Evolutionary conservation across 2,797 vertebrate genomes (phyloP), one percentile per base, ranked within the genome.

Genomic region (Melopsittacus undulatus): DNA sequence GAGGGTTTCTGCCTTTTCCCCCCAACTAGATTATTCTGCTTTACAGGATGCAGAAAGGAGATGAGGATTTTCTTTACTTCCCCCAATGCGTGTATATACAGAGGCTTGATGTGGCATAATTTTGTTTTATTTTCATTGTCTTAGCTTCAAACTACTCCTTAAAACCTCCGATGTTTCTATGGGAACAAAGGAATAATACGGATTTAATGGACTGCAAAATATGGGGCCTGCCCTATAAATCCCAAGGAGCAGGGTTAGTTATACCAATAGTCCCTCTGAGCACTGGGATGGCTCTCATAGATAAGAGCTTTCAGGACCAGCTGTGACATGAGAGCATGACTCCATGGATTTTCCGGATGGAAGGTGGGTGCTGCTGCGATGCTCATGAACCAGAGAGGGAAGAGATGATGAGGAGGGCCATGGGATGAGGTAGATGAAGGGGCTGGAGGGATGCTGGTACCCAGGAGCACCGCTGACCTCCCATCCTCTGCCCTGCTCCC

Each of bases 261-360:
- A 4, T 26, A 4, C 2, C 56, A 4, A 0, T 0, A 14, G 32
- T 23, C 21, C 21, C 45, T 36, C 8, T 10, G 56, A 46, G 18
- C 1, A 1, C 36, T 4, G n/a, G 4, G 22, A 9, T 38, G 13
- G 6, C 52, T 84, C 24, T 42, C 45, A 12, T 0, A 22, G 59
- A 6, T 10, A 6, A 16, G 23, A 30, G 76, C 26, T 54, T 13
- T 12, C 24, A 21, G 57, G 46, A 23, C 12, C 2, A 29, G 38
- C 11, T 32, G 30, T 0, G 23, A 0, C n/a, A 3, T 0, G 1
- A 5, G 29, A 5, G 38, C 18, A 26, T 2, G 43, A 4, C 42
- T 2, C 22, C 2, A 0, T 1, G 76, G 81, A 49, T 16, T 26
- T 21, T 54, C 48, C 11, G 2, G 40, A 6, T 1, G 12, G 51